Base-by-base conservation (phyloP, 2,888 invertebrate genomes). In the Amblyjoppa proteus region DNA sequence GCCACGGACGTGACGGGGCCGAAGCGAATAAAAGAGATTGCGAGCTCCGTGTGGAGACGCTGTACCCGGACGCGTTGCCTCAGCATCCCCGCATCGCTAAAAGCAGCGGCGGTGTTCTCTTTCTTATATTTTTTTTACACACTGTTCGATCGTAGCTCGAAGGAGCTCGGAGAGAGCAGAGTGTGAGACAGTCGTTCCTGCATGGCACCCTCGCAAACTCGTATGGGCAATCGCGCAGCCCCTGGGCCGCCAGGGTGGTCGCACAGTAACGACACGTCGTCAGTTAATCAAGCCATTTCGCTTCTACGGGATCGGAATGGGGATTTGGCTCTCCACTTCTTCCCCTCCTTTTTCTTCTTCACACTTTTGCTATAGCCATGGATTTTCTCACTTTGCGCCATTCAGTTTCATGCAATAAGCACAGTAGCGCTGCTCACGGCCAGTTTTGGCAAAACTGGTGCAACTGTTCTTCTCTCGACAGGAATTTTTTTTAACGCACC, bases 261-360 rank as follows among this genome's bases (percentile, higher is more conserved):
- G 89, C 89, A 89, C 90, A 88, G 91, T 92, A 92, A 93, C 92
- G 93, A 93, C 90, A 90, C 91, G 91, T 93, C 92, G 91, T 92
- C 93, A 90, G 94, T 94, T 94, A 94, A 94, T 94, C 94, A 94
- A 94, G 93, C 92, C 92, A 92, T 94, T 94, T 92, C 92, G 93
- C 88, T 92, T 90, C 90, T 90, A 82, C 90, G 90, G 88, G 90
- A 89, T 84, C 77, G 88, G 92, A 91, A 92, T 87, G 90, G 90
- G 90, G 88, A 92, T 91, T 90, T 86, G 25, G 31, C 25, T 51
- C 64, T 41, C 28, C 20, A 31, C 51, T 13, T 51, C 75, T 56
- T 74, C 56, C 45, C 53, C 81, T 77, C 80, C 76, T 81, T 69
- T 71, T 56, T 31, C 41, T 64, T 64, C 64, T 64, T 64, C 64